A percentile compares a stretch with the other conserved stretches of the same genome.
Conservation (phyloP, 2,113 vertebrate genomes). For the Leptobrachium ailaonicum region DNA sequence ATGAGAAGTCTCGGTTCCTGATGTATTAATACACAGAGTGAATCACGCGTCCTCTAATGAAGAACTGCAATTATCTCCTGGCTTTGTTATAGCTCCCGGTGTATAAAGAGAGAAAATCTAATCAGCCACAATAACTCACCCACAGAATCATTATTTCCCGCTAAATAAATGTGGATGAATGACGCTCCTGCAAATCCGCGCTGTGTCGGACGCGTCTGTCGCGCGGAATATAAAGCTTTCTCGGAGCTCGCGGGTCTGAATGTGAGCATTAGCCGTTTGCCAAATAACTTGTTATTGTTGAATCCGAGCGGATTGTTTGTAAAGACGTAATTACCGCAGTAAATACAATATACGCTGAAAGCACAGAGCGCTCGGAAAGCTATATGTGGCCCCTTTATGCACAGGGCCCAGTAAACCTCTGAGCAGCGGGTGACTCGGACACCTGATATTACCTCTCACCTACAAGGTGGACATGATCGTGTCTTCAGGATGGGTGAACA, state of each 20-base stretch:
- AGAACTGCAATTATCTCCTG: conserved; percentile 32
- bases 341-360: too few relatives aligned
- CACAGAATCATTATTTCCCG: conserved; percentile 30
- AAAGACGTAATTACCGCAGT: too few relatives aligned
- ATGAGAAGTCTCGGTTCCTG: conserved; percentile 7
- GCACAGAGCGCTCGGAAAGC: too few relatives aligned
- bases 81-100: conserved; percentile 28
- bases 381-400: too few relatives aligned
- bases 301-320: too few relatives aligned
- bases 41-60: conserved; percentile 31
- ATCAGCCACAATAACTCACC: conserved; percentile 30
- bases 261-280: background rate
- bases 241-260: background rate
- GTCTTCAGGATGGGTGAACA: too few relatives aligned
- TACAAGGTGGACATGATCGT: too few relatives aligned
- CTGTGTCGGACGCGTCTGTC: background rate
- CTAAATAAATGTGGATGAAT: conserved; percentile 17
- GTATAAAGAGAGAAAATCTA: conserved; percentile 13
- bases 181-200: background rate
- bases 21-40: conserved; percentile 15
- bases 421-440: too few relatives aligned
- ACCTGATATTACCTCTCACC: too few relatives aligned
- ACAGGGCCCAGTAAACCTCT: too few relatives aligned
- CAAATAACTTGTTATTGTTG: background rate
- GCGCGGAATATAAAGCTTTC: background rate